Percentiles rank a stretch among this genome's conserved stretches.
phyloP scores from a whole-genome alignment of 2,888 invertebrate species.

The Ischnus inquisitorius region DNA sequence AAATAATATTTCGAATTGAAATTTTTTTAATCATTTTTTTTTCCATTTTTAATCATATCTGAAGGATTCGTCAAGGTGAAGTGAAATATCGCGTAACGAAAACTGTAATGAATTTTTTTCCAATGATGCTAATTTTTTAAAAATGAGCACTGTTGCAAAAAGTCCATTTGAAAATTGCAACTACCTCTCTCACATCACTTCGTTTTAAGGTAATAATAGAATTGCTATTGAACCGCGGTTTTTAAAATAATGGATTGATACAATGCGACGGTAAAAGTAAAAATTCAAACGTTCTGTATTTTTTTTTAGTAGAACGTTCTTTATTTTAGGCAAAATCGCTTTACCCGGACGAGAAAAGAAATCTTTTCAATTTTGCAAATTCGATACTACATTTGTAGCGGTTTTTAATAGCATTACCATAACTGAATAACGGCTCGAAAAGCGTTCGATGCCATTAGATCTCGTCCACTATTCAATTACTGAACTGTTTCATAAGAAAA shows the following conservation, averaged over 20 bases:
- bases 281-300: not conserved
- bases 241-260: not conserved
- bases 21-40: not conserved
- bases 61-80: too few species aligned
- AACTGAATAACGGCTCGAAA: not conserved
- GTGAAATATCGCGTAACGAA: too few species aligned
- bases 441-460: not conserved
- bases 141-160: too few species aligned
- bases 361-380: too few species aligned
- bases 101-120: too few species aligned
- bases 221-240: not conserved
- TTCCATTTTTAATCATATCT: too few species aligned
- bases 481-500: slow-evolving; percentile 4
- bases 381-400: not conserved
- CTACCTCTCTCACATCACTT: too few species aligned
- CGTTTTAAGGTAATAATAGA: not conserved
- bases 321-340: not conserved
- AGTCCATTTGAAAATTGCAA: too few species aligned
- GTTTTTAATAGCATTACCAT: not conserved
- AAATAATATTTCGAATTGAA: not conserved
- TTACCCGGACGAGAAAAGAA: too few species aligned
- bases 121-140: too few species aligned
- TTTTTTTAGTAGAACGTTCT: not conserved
- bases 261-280: not conserved
- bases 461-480: not conserved